Conservation (phyloP, 23 tunicate genomes). For the Diplosoma virens region DNA sequence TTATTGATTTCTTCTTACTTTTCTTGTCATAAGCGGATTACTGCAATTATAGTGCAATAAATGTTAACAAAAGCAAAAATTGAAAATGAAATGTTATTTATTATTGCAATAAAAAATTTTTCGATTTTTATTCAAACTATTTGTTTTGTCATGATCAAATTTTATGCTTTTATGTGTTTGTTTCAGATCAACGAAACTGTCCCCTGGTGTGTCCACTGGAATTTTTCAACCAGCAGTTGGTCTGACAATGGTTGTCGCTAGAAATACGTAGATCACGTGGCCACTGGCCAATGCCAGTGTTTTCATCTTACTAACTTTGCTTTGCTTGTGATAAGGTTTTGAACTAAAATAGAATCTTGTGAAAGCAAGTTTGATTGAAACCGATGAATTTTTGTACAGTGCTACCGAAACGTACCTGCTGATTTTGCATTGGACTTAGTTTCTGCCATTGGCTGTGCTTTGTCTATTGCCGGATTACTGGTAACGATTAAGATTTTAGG, state of each 20-base stretch:
- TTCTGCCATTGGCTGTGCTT: neutral
- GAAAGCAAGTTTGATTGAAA: neutral
- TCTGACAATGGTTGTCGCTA: neutral
- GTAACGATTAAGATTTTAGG: neutral
- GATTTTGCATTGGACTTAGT: conserved; percentile 6
- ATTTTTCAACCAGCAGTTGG: neutral
- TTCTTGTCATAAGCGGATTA: no score
- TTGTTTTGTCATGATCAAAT: no score
- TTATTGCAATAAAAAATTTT: no score
- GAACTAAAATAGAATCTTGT: no score
- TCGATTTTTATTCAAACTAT: no score
- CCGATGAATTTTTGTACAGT: neutral
- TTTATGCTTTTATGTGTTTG: no score
- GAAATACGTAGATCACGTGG: neutral
- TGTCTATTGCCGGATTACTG: neutral
- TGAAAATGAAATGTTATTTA: no score
- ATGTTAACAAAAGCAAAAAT: no score
- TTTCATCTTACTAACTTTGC: conserved; percentile 27
- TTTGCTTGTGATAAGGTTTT: conserved; percentile 5
- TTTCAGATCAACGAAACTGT: conserved; percentile 3
- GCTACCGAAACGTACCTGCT: neutral
- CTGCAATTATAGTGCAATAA: no score
- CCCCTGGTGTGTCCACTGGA: conserved; percentile 2
- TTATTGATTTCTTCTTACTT: no score
- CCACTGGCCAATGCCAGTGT: conserved; percentile 5